These are phyloP conservation scores for Microcebus tavaratra DNA, from an alignment of 2,113 vertebrate genomes.

Conservation along the genomic window DNA sequence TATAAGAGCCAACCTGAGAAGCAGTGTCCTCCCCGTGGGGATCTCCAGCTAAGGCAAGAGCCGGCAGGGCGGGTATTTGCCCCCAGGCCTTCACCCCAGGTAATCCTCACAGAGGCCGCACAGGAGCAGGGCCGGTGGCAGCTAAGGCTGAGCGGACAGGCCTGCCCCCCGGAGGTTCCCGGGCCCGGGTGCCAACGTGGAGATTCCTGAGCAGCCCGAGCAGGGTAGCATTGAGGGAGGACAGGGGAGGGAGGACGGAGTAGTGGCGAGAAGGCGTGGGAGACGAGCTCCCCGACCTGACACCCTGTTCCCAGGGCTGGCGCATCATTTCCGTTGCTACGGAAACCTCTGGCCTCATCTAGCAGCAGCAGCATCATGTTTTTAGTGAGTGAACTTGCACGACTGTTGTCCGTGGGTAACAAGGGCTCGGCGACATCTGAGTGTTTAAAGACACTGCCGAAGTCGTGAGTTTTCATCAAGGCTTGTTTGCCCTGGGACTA, in stretches of 20 bases:
- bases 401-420: neutral
- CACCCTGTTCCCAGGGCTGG: neutral
- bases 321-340: conserved; percentile 58
- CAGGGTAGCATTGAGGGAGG: neutral
- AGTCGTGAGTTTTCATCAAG: neutral
- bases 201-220: neutral
- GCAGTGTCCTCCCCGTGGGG: neutral
- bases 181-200: neutral
- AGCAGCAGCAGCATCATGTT: neutral
- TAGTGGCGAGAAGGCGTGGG: neutral
- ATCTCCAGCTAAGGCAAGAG: neutral
- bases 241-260: neutral
- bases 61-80: neutral
- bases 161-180: neutral
- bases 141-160: neutral
- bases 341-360: conserved; percentile 64
- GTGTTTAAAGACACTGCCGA: neutral
- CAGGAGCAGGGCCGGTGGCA: neutral
- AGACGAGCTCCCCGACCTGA: neutral
- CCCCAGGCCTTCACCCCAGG: neutral
- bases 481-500: neutral
- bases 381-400: neutral
- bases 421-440: conserved; percentile 25
- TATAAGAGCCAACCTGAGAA: neutral
- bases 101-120: neutral